Conservation (phyloP, 2,113 vertebrate genomes). For the Lepus americanus region DNA sequence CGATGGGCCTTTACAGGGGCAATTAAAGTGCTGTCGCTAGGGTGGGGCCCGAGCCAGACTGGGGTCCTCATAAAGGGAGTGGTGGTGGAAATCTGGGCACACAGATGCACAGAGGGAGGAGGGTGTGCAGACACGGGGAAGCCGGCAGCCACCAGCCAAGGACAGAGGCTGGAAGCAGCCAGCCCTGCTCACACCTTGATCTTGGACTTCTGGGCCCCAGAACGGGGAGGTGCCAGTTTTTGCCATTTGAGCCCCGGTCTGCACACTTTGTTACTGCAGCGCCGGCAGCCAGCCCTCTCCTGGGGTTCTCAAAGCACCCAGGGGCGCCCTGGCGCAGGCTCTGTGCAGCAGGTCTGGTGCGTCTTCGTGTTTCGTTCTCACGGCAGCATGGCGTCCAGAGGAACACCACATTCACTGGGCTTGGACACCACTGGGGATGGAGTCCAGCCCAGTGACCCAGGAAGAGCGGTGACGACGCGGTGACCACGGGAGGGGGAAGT, state of each 20-base stretch:
- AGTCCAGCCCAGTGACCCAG: background rate
- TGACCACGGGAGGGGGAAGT: background rate
- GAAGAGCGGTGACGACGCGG: too few relatives aligned
- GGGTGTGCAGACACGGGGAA: background rate
- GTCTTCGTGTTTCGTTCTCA: background rate
- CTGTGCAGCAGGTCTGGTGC: background rate
- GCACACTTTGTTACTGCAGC: background rate
- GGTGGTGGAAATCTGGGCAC: background rate
- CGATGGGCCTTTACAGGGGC: background rate
- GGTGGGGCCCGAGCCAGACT: background rate
- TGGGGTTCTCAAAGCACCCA: background rate
- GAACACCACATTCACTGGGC: background rate
- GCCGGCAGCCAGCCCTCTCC: rapidly evolving
- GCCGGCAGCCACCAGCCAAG: background rate
- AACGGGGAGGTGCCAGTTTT: background rate
- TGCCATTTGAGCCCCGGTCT: background rate
- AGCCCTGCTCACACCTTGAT: background rate
- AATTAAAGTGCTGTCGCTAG: background rate
- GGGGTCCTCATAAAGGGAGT: background rate
- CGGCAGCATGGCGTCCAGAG: background rate
- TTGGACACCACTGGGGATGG: too few relatives aligned
- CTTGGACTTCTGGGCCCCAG: background rate
- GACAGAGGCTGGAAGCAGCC: background rate
- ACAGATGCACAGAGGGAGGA: background rate
- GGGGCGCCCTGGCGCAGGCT: background rate